phyloP scores from a whole-genome alignment of 2,113 vertebrate genomes.

The Xiphophorus maculatus region DNA sequence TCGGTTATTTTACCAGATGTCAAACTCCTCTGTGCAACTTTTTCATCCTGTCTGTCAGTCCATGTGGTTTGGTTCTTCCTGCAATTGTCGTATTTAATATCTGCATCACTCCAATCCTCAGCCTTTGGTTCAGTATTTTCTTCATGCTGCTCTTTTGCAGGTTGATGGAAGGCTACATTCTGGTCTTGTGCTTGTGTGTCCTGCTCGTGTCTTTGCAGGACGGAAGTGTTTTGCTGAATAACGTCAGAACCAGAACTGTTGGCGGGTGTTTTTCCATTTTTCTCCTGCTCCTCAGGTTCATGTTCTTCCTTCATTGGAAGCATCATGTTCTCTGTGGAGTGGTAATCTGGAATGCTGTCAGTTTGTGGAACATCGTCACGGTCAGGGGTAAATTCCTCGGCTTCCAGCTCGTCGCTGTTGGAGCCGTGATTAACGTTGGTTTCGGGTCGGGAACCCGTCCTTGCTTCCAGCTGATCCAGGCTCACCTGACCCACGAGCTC shows the following conservation, averaged over 20 bases:
- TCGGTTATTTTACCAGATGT: neutral
- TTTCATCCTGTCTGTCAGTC: neutral
- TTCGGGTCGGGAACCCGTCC: neutral
- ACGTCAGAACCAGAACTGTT: neutral
- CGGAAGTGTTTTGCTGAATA: neutral
- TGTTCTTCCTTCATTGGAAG: neutral
- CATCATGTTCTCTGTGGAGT: neutral
- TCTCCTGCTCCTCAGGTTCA: neutral
- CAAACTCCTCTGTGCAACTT: neutral
- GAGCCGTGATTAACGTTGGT: neutral
- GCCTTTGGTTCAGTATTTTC: neutral
- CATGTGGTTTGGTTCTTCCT: neutral
- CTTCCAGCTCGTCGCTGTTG: constrained; percentile 1
- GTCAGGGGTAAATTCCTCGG: neutral
- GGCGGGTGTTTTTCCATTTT: neutral
- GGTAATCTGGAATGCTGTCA: neutral
- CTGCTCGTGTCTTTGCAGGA: neutral
- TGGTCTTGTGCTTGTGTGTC: neutral
- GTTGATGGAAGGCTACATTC: neutral
- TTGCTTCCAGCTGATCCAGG: constrained; percentile 48
- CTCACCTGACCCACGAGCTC: constrained; percentile 70
- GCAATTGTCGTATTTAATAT: neutral
- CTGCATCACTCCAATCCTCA: neutral
- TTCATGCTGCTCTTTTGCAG: neutral
- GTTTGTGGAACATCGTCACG: constrained; percentile 1